Percentiles rank a stretch among this genome's conserved stretches.
These are phyloP conservation scores for Drosophila nigricruria DNA, from an alignment of 2,888 invertebrate genomes.

Conservation along the genomic window DNA sequence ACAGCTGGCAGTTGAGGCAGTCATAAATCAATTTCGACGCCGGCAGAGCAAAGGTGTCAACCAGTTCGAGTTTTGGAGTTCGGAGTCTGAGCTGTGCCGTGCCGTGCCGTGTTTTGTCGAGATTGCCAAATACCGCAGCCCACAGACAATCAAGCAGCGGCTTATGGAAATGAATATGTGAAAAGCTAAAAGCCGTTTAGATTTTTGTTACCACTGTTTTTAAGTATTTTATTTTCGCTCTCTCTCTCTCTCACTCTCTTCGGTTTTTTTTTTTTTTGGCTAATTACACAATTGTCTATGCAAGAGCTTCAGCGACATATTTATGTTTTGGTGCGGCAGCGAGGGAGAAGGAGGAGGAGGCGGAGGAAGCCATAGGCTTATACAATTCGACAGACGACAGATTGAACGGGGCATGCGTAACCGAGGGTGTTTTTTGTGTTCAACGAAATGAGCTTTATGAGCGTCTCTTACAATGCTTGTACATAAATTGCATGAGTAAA, in stretches of 20 bases:
- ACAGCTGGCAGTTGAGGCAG: conserved; percentile 45
- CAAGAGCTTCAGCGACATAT: conserved; percentile 49
- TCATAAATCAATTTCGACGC: conserved; percentile 66
- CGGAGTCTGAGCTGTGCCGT: conserved; percentile 4
- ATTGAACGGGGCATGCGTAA: conserved; percentile 67
- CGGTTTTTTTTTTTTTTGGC: conserved; percentile 42
- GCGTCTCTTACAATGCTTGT: conserved; percentile 13
- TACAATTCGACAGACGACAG: conserved; percentile 53
- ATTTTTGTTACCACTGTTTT: conserved; percentile 50
- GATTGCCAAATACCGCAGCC: conserved; percentile 43
- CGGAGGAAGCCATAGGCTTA: conserved; percentile 51
- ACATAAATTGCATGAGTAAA: conserved; percentile 14
- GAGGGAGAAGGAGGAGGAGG: neutral
- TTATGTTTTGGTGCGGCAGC: conserved; percentile 36
- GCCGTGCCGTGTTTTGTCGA: conserved; percentile 21
- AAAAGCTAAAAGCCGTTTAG: conserved; percentile 54
- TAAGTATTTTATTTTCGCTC: conserved; percentile 4
- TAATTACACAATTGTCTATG: conserved; percentile 79
- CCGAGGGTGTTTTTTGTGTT: conserved; percentile 61
- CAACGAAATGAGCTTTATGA: conserved; percentile 53
- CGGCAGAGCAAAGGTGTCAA: conserved; percentile 48
- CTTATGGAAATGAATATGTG: conserved; percentile 56
- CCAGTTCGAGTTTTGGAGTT: conserved; percentile 42
- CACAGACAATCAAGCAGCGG: conserved; percentile 39
- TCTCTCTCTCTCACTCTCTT: conserved; percentile 5